Conservation (phyloP, 2,113 vertebrate species). For the Chionodraco myersi region DNA sequence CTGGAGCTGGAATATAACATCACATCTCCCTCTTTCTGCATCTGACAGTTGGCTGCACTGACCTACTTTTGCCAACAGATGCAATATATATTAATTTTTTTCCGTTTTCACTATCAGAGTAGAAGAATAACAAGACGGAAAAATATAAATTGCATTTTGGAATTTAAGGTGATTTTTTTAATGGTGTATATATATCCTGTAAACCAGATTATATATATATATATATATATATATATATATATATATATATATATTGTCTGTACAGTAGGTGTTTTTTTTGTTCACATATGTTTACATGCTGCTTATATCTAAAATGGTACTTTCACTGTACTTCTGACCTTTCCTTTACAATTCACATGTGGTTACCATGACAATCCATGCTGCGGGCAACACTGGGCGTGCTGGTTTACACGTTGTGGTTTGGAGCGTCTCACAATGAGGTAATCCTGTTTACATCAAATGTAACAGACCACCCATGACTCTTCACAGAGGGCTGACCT, state of each 20-base stretch:
- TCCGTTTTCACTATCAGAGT: background rate
- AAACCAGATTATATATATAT: slow-evolving; percentile 29
- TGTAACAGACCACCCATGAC: slow-evolving; percentile 58
- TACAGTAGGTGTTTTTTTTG: background rate
- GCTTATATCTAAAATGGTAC: slow-evolving; percentile 13
- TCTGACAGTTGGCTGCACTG: slow-evolving; percentile 74
- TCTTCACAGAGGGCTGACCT: slow-evolving; percentile 22
- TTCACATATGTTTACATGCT: slow-evolving; percentile 41
- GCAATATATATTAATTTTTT: slow-evolving; percentile 43
- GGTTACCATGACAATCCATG: slow-evolving; percentile 60
- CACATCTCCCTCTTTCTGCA: slow-evolving; percentile 55
- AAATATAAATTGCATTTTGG: slow-evolving; percentile 4
- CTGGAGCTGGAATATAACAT: slow-evolving; percentile 44
- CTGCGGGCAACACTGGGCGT: slow-evolving; percentile 47
- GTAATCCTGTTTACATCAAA: slow-evolving; percentile 50
- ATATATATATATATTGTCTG: slow-evolving; percentile 28
- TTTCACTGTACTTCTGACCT: slow-evolving; percentile 35
- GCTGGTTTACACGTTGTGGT: slow-evolving; percentile 65
- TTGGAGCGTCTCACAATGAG: slow-evolving; percentile 62
- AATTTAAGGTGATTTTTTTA: slow-evolving; percentile 16
- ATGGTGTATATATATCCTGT: slow-evolving; percentile 35
- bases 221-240: slow-evolving; percentile 53
- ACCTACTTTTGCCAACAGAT: slow-evolving; percentile 76
- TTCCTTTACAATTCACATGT: slow-evolving; percentile 29
- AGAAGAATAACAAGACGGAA: background rate